phyloP scores from a whole-genome alignment of 2,113 vertebrate species.

The Pogona vitticeps region DNA sequence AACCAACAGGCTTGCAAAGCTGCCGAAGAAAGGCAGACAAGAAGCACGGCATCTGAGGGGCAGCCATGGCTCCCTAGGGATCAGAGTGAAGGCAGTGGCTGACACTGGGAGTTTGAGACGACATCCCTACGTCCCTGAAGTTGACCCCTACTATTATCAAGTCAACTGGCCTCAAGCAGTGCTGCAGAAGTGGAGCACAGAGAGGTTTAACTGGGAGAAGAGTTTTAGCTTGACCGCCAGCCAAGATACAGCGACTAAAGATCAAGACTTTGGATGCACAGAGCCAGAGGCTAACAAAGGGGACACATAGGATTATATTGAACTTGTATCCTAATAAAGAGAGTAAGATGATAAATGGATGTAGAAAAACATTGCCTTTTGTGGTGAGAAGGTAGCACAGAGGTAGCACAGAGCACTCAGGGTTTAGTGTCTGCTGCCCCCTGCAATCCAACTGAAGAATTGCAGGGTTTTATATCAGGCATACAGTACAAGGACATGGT shows the following conservation, averaged over 20 bases:
- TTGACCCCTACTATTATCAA: not conserved
- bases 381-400: not conserved
- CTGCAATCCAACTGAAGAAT: too few relatives aligned
- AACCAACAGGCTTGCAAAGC: not conserved
- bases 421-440: too few relatives aligned
- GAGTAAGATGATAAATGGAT: not conserved
- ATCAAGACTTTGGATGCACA: not conserved
- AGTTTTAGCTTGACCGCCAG: too few relatives aligned
- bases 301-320: not conserved
- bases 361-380: not conserved
- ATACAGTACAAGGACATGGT: too few relatives aligned
- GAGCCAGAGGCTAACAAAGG: not conserved
- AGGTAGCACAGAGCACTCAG: too few relatives aligned
- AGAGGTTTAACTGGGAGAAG: not conserved
- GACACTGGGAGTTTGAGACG: not conserved
- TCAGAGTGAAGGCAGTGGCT: too few relatives aligned
- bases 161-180: slow-evolving; percentile 21
- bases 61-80: not conserved
- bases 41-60: not conserved
- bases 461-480: not conserved
- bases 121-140: not conserved
- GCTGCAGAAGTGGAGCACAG: not conserved
- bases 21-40: not conserved
- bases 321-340: not conserved
- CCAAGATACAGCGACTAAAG: not conserved